Base-by-base conservation (phyloP, 2,888 invertebrate genomes). In the Hesperia comma region DNA sequence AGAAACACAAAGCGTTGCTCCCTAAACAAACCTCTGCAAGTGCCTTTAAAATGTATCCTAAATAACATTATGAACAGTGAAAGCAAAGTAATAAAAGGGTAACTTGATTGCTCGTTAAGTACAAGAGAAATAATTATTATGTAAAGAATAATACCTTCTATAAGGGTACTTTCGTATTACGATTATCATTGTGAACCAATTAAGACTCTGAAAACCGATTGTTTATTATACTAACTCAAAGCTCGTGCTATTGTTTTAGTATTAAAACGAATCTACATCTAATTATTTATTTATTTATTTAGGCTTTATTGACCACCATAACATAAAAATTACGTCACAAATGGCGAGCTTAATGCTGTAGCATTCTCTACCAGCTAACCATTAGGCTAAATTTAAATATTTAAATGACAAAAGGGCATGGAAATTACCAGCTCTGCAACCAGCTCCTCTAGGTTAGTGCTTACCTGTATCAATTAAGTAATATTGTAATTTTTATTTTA, bases 121-220 rank as follows among this genome's bases (percentile, higher is more conserved):
- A 46, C 43, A 46, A 46, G 8, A 6, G 43, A 46, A 46, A 46
- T 46, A 46, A 46, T 46, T 46, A 17, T 46, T 46, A 46, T 17
- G 43, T 46, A 46, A 46, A 46, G 15, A 46, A 46, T 46, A 46
- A 46, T 46, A 46, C 17, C 17, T 6, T 15, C 15, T 46, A 46
- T 8, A 17, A 2, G 8, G 37, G 37, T 37, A 37, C 37, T 46
- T 46, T 15, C 2, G 0, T 17, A 17, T 46, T 17, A 46, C 8
- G 17, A 8, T 46, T 46, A 46, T 17, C 43, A 46, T 46, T 46
- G 43, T 46, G 2, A 46, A 46, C 43, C 17, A 46, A 46, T 46
- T 46, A 46, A 46, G 43, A 6, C 17, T 46, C 15, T 17, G 43
- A 17, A 8, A 17, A 46, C 43, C 15, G 43, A 46, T 17, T 46